phyloP scores from a whole-genome alignment of 2,797 vertebrate genomes.

The Chaunax sp. region DNA sequence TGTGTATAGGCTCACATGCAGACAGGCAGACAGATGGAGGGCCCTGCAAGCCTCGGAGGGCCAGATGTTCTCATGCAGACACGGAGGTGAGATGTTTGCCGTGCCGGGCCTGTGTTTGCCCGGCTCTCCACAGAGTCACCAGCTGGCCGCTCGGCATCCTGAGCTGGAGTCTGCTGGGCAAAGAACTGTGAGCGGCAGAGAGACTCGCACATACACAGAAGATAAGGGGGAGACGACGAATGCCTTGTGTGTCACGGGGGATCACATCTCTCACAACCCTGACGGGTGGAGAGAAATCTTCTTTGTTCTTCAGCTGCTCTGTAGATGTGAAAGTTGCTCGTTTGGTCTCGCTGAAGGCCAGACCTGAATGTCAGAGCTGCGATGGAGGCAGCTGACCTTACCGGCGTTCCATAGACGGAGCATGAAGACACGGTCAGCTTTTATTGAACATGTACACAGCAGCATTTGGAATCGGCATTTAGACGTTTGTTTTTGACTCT shows the following conservation, averaged over 20 bases:
- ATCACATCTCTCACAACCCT: constrained; percentile 51
- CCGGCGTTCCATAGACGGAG: constrained; percentile 49
- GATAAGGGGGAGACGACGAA: constrained; percentile 63
- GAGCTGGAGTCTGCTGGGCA: constrained; percentile 52
- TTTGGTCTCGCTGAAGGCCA: constrained; percentile 64
- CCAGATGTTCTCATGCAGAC: constrained; percentile 81
- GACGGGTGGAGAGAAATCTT: constrained; percentile 49
- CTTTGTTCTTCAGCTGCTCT: constrained; percentile 57
- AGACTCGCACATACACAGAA: constrained; percentile 49
- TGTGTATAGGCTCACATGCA: constrained; percentile 58
- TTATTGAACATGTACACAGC: constrained; percentile 49
- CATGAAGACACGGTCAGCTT: constrained; percentile 54
- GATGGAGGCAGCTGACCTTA: constrained; percentile 70
- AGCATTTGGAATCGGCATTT: constrained; percentile 36
- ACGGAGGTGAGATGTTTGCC: constrained; percentile 81
- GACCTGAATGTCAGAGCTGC: constrained; percentile 75
- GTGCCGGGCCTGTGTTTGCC: constrained; percentile 71
- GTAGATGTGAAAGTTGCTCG: constrained; percentile 41
- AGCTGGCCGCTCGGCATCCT: constrained; percentile 47
- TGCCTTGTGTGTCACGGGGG: constrained; percentile 50
- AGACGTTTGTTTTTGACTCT: constrained; percentile 38
- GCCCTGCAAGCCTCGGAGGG: constrained; percentile 61
- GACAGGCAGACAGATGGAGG: constrained; percentile 53
- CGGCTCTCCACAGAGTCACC: constrained; percentile 60
- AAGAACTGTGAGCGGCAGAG: constrained; percentile 38